Conservation (phyloP, 2,113 vertebrate species). For the Mormyrus iriodes region DNA sequence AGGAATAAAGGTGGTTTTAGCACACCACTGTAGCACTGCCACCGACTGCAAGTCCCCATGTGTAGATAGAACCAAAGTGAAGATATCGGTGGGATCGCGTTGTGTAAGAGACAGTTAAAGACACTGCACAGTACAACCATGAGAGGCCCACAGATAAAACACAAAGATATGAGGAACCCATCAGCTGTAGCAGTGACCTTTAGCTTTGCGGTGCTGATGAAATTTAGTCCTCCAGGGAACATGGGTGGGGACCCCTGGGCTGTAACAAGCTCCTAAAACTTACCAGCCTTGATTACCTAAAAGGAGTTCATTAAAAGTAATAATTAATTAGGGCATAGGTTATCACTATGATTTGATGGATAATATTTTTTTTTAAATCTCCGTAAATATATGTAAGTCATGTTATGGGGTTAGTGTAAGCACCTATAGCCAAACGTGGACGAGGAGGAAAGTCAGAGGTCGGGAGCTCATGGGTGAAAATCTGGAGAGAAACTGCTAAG, state of each 20-base stretch:
- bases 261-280: neutral
- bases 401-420: neutral
- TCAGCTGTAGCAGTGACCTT: too few species aligned
- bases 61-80: neutral
- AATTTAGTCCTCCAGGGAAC: neutral
- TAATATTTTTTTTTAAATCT: neutral
- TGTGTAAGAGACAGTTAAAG: neutral
- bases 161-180: too few species aligned
- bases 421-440: neutral
- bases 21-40: neutral
- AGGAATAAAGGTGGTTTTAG: neutral
- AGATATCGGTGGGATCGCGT: neutral
- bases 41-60: neutral
- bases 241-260: neutral
- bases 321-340: neutral
- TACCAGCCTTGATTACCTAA: neutral
- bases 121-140: neutral
- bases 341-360: neutral
- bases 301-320: neutral
- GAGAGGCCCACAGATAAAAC: neutral
- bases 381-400: neutral
- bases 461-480: neutral
- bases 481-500: neutral
- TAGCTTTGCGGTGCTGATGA: neutral
- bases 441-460: neutral